phyloP scores from a whole-genome alignment of 1,140 invertebrate genomes.

The Bombus superbus region DNA sequence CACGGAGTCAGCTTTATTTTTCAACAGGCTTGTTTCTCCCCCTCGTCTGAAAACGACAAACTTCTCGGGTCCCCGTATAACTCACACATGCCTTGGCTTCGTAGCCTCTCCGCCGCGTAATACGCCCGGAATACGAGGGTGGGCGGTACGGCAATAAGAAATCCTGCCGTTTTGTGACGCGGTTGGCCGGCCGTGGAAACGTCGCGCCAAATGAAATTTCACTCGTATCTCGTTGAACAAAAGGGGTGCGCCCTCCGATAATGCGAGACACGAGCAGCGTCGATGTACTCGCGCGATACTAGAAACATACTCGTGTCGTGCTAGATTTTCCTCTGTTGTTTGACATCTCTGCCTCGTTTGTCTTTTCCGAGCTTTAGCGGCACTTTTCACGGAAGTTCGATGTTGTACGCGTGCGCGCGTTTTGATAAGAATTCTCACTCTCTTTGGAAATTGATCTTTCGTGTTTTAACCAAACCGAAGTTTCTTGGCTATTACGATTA shows the following conservation, averaged over 20 bases:
- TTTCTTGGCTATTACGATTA: background rate
- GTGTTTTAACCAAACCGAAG: background rate
- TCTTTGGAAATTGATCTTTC: background rate
- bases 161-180: slow-evolving; percentile 10
- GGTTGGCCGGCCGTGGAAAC: background rate
- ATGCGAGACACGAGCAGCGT: background rate
- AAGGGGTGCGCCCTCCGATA: background rate
- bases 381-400: background rate
- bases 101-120: background rate
- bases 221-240: slow-evolving; percentile 5
- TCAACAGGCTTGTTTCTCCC: slow-evolving; percentile 6
- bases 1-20: slow-evolving; percentile 42
- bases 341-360: slow-evolving; percentile 1
- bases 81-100: slow-evolving; percentile 1
- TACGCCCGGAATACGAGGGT: background rate
- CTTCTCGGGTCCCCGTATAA: slow-evolving; percentile 4
- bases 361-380: background rate
- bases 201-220: slow-evolving; percentile 47
- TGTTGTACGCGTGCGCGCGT: background rate
- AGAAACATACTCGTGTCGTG: background rate
- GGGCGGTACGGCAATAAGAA: slow-evolving; percentile 25
- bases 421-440: background rate
- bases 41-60: background rate
- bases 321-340: slow-evolving; percentile 2
- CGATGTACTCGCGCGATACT: background rate